Evolutionary conservation across 2,888 invertebrate genomes (phyloP), one percentile per base, ranked within the genome.

Genomic region (Drosophila ustulata): DNA sequence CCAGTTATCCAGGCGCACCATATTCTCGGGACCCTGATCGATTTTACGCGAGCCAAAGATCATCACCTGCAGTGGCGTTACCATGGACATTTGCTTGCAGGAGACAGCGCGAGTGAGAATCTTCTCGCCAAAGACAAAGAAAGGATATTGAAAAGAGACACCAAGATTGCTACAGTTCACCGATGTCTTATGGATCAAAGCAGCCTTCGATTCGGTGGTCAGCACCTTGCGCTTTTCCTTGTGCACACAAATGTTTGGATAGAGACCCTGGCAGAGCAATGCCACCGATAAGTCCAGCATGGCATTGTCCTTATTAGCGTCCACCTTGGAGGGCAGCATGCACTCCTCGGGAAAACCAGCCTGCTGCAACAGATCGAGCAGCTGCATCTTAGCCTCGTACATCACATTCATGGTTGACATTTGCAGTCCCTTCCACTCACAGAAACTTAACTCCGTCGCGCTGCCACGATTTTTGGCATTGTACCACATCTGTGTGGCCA

Each of bases 41-140:
- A 92, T 79, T 93, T 97, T 97, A 51, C 98, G 94, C n/a, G 96
- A 95, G 0, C 97, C 99, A 91, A 99, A 99, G 41, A 99, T 93
- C 77, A 99, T 92, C 45, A 99, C 93, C 91, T 99, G 98, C 71
- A 99, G 93, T 0, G 99, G 98, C 0, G 98, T 95, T 5, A 99
- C 97, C 98, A 98, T 98, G 1, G 98, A 97, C 95, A 97, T 95
- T 93, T 98, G 98, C 91, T 99, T 99, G 92, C 99, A 99, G 11
- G 97, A 96, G 53, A 99, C 98, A 0, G 98, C 98, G 59, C 97
- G 94, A 0, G 99, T 98, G 59, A 99, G 95, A 62, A 99, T 97
- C 94, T 99, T 99, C 93, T 99, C 99, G 0, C 99, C 98, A 92
- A 99, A 99, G 63, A 99, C 97, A 91, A 99, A 98, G 91, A 98